Conservation (phyloP, 1,140 invertebrate species). For the Bombus cullumanus region DNA sequence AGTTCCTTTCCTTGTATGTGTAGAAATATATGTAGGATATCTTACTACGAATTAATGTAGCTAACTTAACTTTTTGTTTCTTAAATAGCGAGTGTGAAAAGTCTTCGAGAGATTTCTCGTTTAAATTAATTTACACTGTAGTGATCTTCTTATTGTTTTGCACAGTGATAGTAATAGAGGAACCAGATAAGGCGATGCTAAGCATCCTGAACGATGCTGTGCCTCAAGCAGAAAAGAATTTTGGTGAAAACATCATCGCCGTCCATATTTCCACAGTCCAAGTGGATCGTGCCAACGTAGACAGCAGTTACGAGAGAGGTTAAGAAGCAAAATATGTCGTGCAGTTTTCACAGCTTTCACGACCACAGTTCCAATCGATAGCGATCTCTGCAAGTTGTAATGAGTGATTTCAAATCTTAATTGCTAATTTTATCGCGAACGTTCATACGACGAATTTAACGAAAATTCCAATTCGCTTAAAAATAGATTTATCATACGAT, state of each 20-base stretch:
- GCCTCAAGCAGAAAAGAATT: slow-evolving; percentile 67
- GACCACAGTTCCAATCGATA: not conserved
- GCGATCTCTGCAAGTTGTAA: not conserved
- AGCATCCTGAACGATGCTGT: slow-evolving; percentile 69
- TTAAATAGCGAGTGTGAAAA: not conserved
- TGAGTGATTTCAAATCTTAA: not conserved
- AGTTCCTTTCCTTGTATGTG: not conserved
- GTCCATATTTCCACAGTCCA: slow-evolving; percentile 68
- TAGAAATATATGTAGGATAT: not conserved
- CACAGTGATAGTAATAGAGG: slow-evolving; percentile 77
- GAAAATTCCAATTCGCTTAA: not conserved
- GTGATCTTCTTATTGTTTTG: slow-evolving; percentile 3
- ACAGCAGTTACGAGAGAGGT: slow-evolving; percentile 74
- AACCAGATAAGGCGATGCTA: slow-evolving; percentile 69
- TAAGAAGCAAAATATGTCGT: not conserved
- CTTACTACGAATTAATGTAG: not conserved
- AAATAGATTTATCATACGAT: not conserved
- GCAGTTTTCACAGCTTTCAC: no score
- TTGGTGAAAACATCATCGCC: slow-evolving; percentile 62
- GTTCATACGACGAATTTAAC: not conserved
- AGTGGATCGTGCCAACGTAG: slow-evolving; percentile 73
- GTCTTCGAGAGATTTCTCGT: not conserved
- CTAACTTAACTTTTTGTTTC: not conserved
- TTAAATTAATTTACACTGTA: not conserved
- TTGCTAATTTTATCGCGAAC: no score